Conservation (phyloP, 2,888 invertebrate species). For the Microdon myrmicae region DNA sequence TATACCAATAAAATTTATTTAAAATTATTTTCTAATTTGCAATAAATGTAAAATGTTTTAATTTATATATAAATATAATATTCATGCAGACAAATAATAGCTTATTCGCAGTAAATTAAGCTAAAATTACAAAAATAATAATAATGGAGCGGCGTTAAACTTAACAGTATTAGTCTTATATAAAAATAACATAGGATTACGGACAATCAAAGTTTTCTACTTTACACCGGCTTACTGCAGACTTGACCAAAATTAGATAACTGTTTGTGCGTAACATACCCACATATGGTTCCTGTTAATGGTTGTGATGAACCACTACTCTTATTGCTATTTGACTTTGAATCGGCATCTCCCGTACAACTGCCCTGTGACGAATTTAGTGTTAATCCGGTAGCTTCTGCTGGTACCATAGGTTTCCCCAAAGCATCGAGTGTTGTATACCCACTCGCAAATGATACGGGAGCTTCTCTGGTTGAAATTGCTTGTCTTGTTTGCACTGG, state of each 20-base stretch:
- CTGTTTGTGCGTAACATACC: conserved; percentile 62
- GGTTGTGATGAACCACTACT: conserved; percentile 26
- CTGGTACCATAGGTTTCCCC: conserved; percentile 49
- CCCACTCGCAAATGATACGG: conserved; percentile 43
- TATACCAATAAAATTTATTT: too few relatives aligned
- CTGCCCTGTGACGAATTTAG: conserved; percentile 4
- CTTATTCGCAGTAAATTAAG: too few relatives aligned
- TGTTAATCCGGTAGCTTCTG: conserved; percentile 7
- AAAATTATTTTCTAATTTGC: too few relatives aligned
- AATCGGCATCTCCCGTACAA: conserved; percentile 13
- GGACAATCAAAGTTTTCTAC: too few relatives aligned
- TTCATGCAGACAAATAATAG: too few relatives aligned
- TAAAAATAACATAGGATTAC: too few relatives aligned
- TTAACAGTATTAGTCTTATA: conserved; percentile 4
- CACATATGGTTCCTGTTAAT: conserved; percentile 54
- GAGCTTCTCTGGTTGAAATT: conserved; percentile 12
- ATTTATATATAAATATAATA: too few relatives aligned
- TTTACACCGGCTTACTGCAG: too few relatives aligned
- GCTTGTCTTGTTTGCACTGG: conserved; percentile 13
- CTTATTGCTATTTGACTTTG: conserved; percentile 31
- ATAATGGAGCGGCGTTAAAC: background rate
- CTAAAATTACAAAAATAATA: too few relatives aligned
- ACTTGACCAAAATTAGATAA: conserved; percentile 59
- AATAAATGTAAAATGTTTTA: too few relatives aligned
- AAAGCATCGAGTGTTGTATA: conserved; percentile 56